Base-by-base conservation (phyloP, 2,888 invertebrate species). In the Sarcophaga subvicina region DNA sequence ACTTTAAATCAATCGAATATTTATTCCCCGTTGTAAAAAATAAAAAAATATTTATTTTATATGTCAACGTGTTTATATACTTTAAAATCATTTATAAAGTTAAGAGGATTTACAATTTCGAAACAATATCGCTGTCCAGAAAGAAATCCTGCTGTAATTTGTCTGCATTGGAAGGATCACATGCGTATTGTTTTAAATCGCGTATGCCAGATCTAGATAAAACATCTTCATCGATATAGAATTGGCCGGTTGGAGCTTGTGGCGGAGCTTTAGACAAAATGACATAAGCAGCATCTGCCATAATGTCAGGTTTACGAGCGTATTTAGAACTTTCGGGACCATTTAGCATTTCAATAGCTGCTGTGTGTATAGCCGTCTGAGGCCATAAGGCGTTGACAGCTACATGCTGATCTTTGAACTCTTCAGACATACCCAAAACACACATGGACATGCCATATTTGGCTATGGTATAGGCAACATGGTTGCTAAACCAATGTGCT, bases 391-490 rank as follows among this genome's bases (percentile, higher is more conserved):
- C 98, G 94, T 99, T 99, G 6, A 99, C 98, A 45, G 97, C 98
- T 86, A 99, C 96, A 83, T 97, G 96, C 89, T 95, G 95, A 0
- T 95, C 94, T 90, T 95, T 96, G 91, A 99, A 97, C 94, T 99
- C 99, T 89, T 97, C 97, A 17, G 98, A 95, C 98, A 99, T 98
- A n/a, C 99, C 99, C n/a, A 99, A 94, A 2, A 97, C 98, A 93
- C 99, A 99, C 98, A 99, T 98, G 0, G 98, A 98, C 99, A 99
- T 99, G 27, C 99, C 99, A 93, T 98, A 99, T 93, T 99, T 99
- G 0, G 99, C 98, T 96, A 99, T 99, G 0, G 99, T 99, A 93
- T 99, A 99, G 0, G 98, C 99, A 66, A 98, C 97, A 93, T 99
- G 97, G 90, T 96, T 95, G 81, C 96, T 95, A 92, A 99, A 95